These are phyloP conservation scores for Willisornis vidua DNA, from an alignment of 2,113 vertebrate genomes.

Conservation along the genomic window DNA sequence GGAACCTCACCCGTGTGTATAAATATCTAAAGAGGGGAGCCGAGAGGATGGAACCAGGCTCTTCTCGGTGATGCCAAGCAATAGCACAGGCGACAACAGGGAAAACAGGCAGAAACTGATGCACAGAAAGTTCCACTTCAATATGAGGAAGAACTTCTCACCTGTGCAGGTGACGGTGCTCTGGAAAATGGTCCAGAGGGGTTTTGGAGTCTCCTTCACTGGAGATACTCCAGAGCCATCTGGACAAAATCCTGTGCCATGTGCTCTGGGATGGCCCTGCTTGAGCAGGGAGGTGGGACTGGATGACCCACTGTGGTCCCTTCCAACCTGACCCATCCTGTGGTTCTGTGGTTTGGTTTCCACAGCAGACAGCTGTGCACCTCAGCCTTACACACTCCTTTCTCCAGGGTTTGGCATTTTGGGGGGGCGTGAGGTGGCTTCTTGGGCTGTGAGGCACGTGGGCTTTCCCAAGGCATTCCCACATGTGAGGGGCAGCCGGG, in stretches of 20 bases:
- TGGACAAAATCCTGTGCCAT: neutral
- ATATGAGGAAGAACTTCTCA: neutral
- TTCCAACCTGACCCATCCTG: neutral
- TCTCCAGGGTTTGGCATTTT: rapidly evolving
- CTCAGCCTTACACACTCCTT: too few relatives aligned
- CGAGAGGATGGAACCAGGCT: neutral
- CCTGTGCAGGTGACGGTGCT: neutral
- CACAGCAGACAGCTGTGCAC: neutral
- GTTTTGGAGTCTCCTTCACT: neutral
- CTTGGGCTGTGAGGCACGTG: neutral
- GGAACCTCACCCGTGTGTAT: neutral
- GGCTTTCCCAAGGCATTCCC: neutral
- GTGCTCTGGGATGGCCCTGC: neutral
- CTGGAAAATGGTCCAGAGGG: neutral
- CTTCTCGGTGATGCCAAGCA: neutral
- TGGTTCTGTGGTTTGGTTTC: neutral
- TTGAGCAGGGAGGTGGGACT: neutral
- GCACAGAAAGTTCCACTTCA: neutral
- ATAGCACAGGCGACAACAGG: neutral
- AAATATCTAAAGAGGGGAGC: neutral
- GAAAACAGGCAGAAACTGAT: neutral
- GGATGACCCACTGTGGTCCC: neutral
- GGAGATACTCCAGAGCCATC: neutral
- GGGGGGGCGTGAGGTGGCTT: neutral
- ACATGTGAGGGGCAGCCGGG: neutral